phyloP scores from a whole-genome alignment of 2,797 vertebrate genomes.

The Limnodromus scolopaceus region DNA sequence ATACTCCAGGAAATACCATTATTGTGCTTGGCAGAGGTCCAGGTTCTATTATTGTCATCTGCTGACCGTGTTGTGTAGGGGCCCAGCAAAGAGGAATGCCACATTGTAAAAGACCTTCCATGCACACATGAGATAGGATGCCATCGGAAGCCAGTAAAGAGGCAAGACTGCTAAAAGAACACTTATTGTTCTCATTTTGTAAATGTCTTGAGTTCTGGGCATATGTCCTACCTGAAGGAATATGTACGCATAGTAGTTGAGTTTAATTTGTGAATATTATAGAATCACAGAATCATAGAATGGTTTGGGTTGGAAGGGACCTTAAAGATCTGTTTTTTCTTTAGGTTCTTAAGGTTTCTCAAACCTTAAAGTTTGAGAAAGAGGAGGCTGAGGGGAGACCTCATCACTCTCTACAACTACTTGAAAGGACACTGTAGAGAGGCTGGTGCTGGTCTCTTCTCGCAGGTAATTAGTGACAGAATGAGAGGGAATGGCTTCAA shows the following conservation, averaged over 20 bases:
- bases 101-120: background rate
- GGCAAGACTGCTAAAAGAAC: background rate
- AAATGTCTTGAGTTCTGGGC: background rate
- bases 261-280: background rate
- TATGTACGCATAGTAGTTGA: background rate
- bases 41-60: background rate
- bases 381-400: no score
- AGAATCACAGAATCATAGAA: background rate
- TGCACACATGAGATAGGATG: background rate
- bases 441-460: no score
- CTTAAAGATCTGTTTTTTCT: background rate
- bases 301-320: background rate
- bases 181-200: background rate
- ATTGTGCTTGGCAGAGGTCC: slow-evolving; percentile 11
- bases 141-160: background rate
- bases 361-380: no score
- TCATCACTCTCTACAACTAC: no score
- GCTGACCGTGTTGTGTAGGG: background rate
- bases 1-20: slow-evolving; percentile 23
- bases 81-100: background rate
- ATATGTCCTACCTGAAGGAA: background rate
- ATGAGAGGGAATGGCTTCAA: no score
- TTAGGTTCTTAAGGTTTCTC: no score
- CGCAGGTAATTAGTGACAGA: no score
- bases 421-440: no score